Percentiles rank a stretch among this genome's conserved stretches.
phyloP scores from a whole-genome alignment of 2,888 invertebrate genomes.

The Gasteruption jaculator region DNA sequence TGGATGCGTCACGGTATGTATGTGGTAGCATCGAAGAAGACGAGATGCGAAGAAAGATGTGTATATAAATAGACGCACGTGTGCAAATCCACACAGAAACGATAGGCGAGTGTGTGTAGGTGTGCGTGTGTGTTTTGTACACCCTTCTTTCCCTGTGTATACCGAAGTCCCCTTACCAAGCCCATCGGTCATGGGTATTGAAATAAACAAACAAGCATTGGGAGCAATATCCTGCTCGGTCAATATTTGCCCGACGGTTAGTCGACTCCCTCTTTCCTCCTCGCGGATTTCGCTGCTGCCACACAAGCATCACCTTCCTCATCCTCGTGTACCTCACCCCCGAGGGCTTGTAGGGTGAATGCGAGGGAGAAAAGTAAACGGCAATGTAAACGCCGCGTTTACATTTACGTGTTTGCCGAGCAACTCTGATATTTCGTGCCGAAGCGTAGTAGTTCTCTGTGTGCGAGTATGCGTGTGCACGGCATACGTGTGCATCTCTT shows the following conservation, averaged over 20 bases:
- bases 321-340: constrained; percentile 4
- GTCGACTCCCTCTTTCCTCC: constrained; percentile 35
- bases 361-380: constrained; percentile 47
- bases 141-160: constrained; percentile 20
- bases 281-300: constrained; percentile 14
- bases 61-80: background rate
- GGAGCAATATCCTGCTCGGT: constrained; percentile 51
- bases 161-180: constrained; percentile 26
- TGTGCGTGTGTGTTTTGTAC: constrained; percentile 10
- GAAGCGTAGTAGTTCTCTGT: constrained; percentile 29
- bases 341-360: constrained; percentile 25
- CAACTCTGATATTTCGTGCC: constrained; percentile 50
- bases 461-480: constrained; percentile 25
- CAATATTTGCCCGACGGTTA: constrained; percentile 51
- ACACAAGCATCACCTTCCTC: constrained; percentile 1
- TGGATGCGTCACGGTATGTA: too few species aligned
- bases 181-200: constrained; percentile 47
- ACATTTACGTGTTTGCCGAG: constrained; percentile 50
- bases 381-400: constrained; percentile 47
- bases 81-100: background rate
- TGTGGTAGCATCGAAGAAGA: too few species aligned
- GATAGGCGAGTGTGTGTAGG: constrained; percentile 8
- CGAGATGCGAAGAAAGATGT: constrained; percentile 1
- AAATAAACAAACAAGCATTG: constrained; percentile 51
- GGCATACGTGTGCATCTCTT: constrained; percentile 12